Percentiles rank a stretch among this genome's conserved stretches.
Conservation (phyloP, 64 coral and sea anemone species). For the Porites australiensis region DNA sequence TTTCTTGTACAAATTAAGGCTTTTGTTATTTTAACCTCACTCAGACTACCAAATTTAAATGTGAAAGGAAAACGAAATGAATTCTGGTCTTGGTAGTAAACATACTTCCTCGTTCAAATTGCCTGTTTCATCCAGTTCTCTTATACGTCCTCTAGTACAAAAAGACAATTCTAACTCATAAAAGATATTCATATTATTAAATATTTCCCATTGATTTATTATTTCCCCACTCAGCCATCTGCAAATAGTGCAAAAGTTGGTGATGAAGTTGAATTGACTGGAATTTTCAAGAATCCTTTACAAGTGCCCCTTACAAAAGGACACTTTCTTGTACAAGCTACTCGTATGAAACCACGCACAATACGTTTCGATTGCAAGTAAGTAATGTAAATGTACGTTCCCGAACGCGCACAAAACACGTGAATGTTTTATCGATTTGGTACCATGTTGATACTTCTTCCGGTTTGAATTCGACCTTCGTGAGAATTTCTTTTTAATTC, state of each 20-base stretch:
- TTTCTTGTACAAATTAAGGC: too few relatives aligned
- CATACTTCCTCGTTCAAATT: too few relatives aligned
- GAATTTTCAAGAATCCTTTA: conserved; percentile 4
- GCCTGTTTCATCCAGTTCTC: too few relatives aligned
- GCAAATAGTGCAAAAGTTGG: background rate
- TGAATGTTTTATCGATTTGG: too few relatives aligned
- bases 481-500: too few relatives aligned
- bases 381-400: background rate
- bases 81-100: too few relatives aligned
- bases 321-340: conserved; percentile 32
- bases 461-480: too few relatives aligned
- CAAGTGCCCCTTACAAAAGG: conserved; percentile 16
- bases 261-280: background rate
- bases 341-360: conserved; percentile 8
- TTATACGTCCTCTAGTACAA: background rate
- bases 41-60: too few relatives aligned
- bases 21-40: too few relatives aligned
- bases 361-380: background rate
- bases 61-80: too few relatives aligned
- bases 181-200: background rate
- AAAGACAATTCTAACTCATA: background rate
- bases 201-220: background rate
- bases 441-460: too few relatives aligned
- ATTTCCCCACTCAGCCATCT: background rate
- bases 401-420: too few relatives aligned